Base-by-base conservation (phyloP, 2,888 invertebrate species). In the Chouioia cunea region DNA sequence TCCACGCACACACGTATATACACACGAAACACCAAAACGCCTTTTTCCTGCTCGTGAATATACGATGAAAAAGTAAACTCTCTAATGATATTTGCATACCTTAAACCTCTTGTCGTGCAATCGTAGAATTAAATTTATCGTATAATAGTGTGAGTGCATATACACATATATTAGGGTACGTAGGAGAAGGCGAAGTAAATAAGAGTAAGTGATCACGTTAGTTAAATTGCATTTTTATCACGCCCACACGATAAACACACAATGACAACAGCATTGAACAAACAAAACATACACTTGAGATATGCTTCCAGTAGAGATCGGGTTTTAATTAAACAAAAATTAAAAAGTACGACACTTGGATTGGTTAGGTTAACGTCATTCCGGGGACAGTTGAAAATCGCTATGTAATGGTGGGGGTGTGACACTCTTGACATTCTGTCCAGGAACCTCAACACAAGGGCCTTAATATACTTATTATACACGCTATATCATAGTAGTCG, bases 391-490 rank as follows among this genome's bases (percentile, higher is more conserved):
- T 80, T 80, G 80, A 78, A 79, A 79, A 79, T 80, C 76, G 78
- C 75, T 65, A 63, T 56, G 58, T 73, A 43, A 27, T 27, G 36
- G 58, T 63, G 69, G 70, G 70, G 67, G 71, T 74, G 59, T 66
- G 69, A 73, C 73, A 70, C 72, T 70, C 62, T 36, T 58, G 65
- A 74, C 65, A 71, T 74, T 72, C 70, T 80, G 78, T 80, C 78
- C 78, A 78, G 73, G 77, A 77, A 78, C 80, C 80, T 81, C 78
- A 80, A 79, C 75, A 79, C 74, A 77, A 76, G 78, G 82, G 82
- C 81, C 82, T 81, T 81, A 81, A 80, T 79, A 81, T 81, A 81
- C 80, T 82, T 81, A 82, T 80, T 78, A 76, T 79, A 78, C 60
- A 70, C 47, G 53, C 68, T 71, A 64, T 71, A 66, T 75, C 76